Base-by-base conservation (phyloP, 2,797 vertebrate species). In the Urocyon cinereoargenteus region DNA sequence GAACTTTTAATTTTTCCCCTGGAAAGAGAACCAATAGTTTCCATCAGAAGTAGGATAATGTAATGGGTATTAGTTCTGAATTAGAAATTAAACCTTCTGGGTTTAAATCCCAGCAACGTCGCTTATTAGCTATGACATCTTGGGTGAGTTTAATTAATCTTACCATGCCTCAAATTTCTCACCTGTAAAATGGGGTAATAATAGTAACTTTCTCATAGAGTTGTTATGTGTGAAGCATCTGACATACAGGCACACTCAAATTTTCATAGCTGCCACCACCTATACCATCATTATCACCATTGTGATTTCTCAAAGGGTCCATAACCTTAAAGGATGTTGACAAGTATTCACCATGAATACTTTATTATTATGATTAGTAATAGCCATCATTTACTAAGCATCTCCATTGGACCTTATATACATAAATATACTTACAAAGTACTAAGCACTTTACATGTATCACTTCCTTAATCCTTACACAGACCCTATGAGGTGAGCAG, bases 121-220 rank as follows among this genome's bases (percentile, higher is more conserved):
- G 61, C 6, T 93, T 62, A 68, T 2, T 55, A 70, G 31, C 51
- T 87, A n/a, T 79, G 96, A 70, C 62, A 51, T 45, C 6, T 55
- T 72, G 34, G 10, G 14, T 79, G 62, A 86, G 51, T n/a, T 75
- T 90, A 79, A 83, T 90, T 78, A 81, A 81, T 78, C 82, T 24
- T 10, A 53, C 10, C 49, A 18, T 79, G 19, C 21, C 21, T 95
- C 19, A 21, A 4, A 73, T 79, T 97, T 90, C 64, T 93, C 28
- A 90, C 70, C 57, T 95, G 79, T 86, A 64, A 34, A 97, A 92
- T 57, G 66, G 28, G 61, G 31, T 51, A 36, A 62, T 53, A 62
- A 83, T 19, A 31, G 19, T 51, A 31, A 28, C 45, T 59, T 7
- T 53, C 45, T 75, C 68, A 49, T 9, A 70, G 57, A 8, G 28